Evolutionary conservation across 1,140 invertebrate genomes (phyloP).

Genomic region (Idris sp.): DNA sequence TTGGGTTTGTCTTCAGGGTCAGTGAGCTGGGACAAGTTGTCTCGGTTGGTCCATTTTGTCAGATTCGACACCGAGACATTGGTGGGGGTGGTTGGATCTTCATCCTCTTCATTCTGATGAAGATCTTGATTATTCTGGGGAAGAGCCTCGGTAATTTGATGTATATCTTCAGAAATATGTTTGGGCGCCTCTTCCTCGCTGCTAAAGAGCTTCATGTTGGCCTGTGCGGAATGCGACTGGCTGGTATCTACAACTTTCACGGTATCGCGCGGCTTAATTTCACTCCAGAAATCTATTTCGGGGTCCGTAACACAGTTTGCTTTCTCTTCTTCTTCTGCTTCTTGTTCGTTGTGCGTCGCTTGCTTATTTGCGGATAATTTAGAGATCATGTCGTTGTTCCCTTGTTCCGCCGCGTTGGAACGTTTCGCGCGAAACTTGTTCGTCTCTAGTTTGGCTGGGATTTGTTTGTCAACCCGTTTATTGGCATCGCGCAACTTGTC

Average conservation of each 20-base stretch:
- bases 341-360: constrained; percentile 25
- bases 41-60: constrained; percentile 72
- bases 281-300: constrained; percentile 76
- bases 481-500: constrained; percentile 30
- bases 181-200: no score
- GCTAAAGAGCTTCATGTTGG: no score
- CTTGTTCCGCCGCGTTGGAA: constrained; percentile 11
- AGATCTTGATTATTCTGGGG: no score
- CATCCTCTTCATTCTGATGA: constrained; percentile 64
- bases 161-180: constrained; percentile 25
- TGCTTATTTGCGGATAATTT: constrained; percentile 50
- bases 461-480: constrained; percentile 45
- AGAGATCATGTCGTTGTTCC: constrained; percentile 45
- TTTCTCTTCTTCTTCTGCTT: constrained; percentile 50
- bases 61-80: constrained; percentile 66
- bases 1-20: constrained; percentile 55
- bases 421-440: constrained; percentile 41
- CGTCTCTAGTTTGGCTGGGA: constrained; percentile 18
- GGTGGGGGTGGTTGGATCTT: constrained; percentile 64
- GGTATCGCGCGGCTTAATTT: constrained; percentile 68
- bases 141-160: constrained; percentile 12
- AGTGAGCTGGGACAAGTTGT: constrained; percentile 66
- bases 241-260: constrained; percentile 55
- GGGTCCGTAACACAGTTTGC: constrained; percentile 49
- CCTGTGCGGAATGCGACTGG: constrained; percentile 42